These are phyloP conservation scores for Monochamus alternatus DNA, from an alignment of 2,888 invertebrate genomes.

Conservation along the genomic window DNA sequence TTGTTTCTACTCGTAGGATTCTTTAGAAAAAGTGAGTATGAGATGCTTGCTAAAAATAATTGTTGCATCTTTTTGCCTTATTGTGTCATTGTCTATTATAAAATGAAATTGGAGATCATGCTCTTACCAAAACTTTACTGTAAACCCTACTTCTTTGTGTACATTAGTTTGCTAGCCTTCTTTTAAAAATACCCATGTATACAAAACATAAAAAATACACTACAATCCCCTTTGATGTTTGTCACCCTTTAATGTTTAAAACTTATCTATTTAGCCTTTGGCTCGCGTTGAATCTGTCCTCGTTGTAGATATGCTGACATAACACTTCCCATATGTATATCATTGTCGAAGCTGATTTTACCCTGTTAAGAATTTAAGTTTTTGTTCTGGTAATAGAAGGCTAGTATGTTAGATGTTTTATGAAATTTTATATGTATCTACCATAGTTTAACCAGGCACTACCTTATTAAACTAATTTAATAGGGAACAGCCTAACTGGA, in stretches of 20 bases:
- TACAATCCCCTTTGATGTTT: slow-evolving; percentile 17
- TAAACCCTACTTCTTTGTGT: slow-evolving; percentile 17
- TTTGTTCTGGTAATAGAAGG: slow-evolving; percentile 7
- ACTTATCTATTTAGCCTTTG: neutral
- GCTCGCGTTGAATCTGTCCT: neutral
- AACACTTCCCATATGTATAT: neutral
- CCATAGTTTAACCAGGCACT: slow-evolving; percentile 1
- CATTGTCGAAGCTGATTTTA: neutral
- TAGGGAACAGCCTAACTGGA: slow-evolving; percentile 84
- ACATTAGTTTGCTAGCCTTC: slow-evolving; percentile 39
- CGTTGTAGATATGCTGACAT: neutral
- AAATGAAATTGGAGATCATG: slow-evolving; percentile 10
- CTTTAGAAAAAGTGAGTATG: slow-evolving; percentile 75
- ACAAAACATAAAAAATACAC: neutral
- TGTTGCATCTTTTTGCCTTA: slow-evolving; percentile 56
- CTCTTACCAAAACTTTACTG: slow-evolving; percentile 7
- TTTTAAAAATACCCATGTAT: slow-evolving; percentile 35
- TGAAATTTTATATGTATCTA: slow-evolving; percentile 24
- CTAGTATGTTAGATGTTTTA: slow-evolving; percentile 31
- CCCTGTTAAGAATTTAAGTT: neutral
- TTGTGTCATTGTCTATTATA: slow-evolving; percentile 45
- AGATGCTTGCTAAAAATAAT: slow-evolving; percentile 52
- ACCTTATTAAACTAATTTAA: slow-evolving; percentile 44
- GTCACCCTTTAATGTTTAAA: neutral
- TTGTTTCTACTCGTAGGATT: slow-evolving; percentile 71